Percentiles rank a stretch among this genome's conserved stretches.
phyloP scores from a whole-genome alignment of 2,113 vertebrate species.

The Turdus rufiventris region DNA sequence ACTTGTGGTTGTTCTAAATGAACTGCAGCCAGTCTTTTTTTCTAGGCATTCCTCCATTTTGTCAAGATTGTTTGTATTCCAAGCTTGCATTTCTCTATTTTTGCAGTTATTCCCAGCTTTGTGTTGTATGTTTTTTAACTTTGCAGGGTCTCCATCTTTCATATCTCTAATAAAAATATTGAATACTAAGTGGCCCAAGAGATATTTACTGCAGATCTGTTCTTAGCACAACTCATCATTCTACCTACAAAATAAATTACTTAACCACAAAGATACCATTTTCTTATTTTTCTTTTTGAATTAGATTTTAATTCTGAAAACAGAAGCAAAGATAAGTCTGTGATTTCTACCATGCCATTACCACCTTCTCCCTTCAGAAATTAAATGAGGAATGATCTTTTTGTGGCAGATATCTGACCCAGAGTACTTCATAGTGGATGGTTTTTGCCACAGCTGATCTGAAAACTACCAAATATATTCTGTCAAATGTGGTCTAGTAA shows the following conservation, averaged over 20 bases:
- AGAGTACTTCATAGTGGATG: neutral
- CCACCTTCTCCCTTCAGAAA: neutral
- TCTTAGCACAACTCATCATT: neutral
- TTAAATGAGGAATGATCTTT: neutral
- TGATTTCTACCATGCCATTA: neutral
- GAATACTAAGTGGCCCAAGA: neutral
- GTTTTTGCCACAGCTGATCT: neutral
- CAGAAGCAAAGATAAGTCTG: neutral
- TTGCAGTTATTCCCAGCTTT: neutral
- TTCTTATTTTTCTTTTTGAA: neutral
- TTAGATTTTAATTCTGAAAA: neutral
- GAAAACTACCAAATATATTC: neutral
- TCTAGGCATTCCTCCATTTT: constrained; percentile 1
- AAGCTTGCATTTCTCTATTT: neutral
- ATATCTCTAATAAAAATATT: neutral
- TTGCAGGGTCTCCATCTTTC: neutral
- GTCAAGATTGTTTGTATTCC: neutral
- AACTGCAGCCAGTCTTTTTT: neutral
- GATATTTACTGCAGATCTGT: neutral
- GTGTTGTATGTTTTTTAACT: neutral
- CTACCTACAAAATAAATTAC: neutral
- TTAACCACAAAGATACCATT: neutral
- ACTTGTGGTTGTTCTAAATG: neutral
- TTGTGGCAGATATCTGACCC: neutral
- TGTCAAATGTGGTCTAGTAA: neutral